These are phyloP conservation scores for Chiridota heheva DNA, from an alignment of 35 echinoderm and acorn worm species.

Conservation along the genomic window DNA sequence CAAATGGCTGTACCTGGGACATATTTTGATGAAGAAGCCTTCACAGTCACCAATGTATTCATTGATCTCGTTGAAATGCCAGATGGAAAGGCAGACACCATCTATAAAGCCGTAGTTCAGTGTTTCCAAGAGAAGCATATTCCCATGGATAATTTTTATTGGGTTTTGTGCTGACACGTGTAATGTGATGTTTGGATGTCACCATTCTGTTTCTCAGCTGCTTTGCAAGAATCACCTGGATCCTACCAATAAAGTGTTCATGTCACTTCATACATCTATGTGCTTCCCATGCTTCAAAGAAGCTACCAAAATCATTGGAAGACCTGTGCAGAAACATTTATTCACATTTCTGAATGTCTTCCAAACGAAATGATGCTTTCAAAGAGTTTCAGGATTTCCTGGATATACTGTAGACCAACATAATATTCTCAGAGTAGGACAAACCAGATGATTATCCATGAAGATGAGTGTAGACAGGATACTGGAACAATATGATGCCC, in stretches of 20 bases:
- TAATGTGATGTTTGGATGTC: slow-evolving; percentile 28
- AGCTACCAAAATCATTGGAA: slow-evolving; percentile 21
- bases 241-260: slow-evolving; percentile 29
- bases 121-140: slow-evolving; percentile 24
- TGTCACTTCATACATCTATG: slow-evolving; percentile 30
- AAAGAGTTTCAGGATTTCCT: slow-evolving; percentile 40
- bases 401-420: slow-evolving; percentile 11
- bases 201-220: slow-evolving; percentile 11
- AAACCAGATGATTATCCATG: slow-evolving; percentile 38
- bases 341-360: slow-evolving; percentile 12
- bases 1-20: slow-evolving; percentile 34
- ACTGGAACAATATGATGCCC: slow-evolving; percentile 33
- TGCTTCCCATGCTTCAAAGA: slow-evolving; percentile 29
- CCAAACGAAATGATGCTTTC: slow-evolving; percentile 19
- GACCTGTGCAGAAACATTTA: slow-evolving; percentile 30
- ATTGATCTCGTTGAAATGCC: slow-evolving; percentile 13
- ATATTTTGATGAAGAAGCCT: slow-evolving; percentile 18
- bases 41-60: background rate
- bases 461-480: slow-evolving; percentile 44
- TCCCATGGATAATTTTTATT: slow-evolving; percentile 29
- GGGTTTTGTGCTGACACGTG: slow-evolving; percentile 29
- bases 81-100: slow-evolving; percentile 30
- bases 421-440: slow-evolving; percentile 7
- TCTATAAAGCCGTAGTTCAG: slow-evolving; percentile 14
- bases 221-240: slow-evolving; percentile 19